Evolutionary conservation across 2,888 invertebrate species (phyloP), one percentile per base, ranked within the genome.

Genomic region (Hylaea fasciaria): DNA sequence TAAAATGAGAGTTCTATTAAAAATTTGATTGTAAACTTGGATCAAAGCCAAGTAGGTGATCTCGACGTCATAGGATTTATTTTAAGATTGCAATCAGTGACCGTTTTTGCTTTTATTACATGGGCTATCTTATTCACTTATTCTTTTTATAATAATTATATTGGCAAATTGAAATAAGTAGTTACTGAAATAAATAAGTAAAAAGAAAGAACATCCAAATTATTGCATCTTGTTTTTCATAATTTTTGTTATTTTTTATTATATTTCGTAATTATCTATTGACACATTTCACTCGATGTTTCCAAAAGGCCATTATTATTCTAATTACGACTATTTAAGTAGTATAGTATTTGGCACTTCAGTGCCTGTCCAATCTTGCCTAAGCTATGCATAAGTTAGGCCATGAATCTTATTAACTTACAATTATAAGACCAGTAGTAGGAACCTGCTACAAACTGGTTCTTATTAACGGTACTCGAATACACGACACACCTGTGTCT

Each of bases 41-140:
- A 44, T 8, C 1, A 5, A 12, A 43, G 66, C 66, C 66, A 64
- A 66, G 51, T 66, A 53, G 59, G 57, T 66, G 57, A 62, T 57
- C 51, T 47, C 39, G 39, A 32, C 41, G 12, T 51, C 47, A 51
- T 13, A 48, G 12, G 13, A 11, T 22, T 59, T 59, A 59, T 59
- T 59, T 40, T n/a, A 37, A 43, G 43, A 47, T n/a, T 39, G 45
- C 45, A 59, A 43, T 49, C 32, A 44, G 12, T 7, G 14, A 28
- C 29, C 44, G 16, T 44, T 52, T 32, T 32, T 45, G 39, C 28
- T n/a, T 37, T 37, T 37, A 37, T 5, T 3, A 37, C 2, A 12
- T 10, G 2, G n/a, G 7, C 32, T 7, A 10, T 8, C 32, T 32
- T 9, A 10, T 7, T 32, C 10, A 10, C 32, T 7, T 32, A 32